These are phyloP conservation scores for Periophthalmodon schlosseri DNA, from an alignment of 2,113 vertebrate species.

Conservation along the genomic window DNA sequence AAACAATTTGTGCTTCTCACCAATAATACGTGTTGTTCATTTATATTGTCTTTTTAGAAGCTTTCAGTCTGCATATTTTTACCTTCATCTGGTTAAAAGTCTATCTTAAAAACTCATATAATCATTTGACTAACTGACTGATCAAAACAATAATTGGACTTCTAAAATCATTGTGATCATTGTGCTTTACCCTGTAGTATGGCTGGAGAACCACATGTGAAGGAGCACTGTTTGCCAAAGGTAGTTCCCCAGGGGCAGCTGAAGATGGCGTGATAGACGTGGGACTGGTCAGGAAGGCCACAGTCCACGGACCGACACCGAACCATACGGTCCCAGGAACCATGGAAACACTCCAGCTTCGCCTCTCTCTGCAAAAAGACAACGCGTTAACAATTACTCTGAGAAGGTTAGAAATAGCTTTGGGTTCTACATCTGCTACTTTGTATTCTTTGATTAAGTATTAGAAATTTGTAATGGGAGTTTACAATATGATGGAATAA, in stretches of 20 bases:
- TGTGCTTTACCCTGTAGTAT: conserved; percentile 87
- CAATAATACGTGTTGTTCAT: too few relatives aligned
- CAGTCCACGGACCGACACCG: conserved; percentile 87
- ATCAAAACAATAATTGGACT: too few relatives aligned
- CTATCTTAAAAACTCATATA: too few relatives aligned
- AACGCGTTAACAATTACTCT: background rate
- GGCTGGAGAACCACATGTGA: conserved; percentile 90
- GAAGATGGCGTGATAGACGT: conserved; percentile 87
- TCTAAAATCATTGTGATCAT: too few relatives aligned
- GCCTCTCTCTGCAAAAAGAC: conserved; percentile 68
- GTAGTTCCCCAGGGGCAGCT: conserved; percentile 86
- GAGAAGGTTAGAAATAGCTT: background rate
- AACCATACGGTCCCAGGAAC: conserved; percentile 85
- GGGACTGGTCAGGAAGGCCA: conserved; percentile 80
- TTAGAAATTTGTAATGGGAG: background rate
- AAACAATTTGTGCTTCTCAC: too few relatives aligned
- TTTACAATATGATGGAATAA: background rate
- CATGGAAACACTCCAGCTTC: conserved; percentile 82
- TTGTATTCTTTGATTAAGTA: background rate
- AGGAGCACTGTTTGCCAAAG: conserved; percentile 85
- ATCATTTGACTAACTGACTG: too few relatives aligned
- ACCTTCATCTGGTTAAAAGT: too few relatives aligned
- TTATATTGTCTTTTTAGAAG: too few relatives aligned
- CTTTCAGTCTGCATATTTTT: too few relatives aligned
- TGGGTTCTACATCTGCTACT: background rate